Percentiles rank a stretch among this genome's conserved stretches.
Conservation (phyloP, 2,888 invertebrate genomes). For the Noctua janthina region DNA sequence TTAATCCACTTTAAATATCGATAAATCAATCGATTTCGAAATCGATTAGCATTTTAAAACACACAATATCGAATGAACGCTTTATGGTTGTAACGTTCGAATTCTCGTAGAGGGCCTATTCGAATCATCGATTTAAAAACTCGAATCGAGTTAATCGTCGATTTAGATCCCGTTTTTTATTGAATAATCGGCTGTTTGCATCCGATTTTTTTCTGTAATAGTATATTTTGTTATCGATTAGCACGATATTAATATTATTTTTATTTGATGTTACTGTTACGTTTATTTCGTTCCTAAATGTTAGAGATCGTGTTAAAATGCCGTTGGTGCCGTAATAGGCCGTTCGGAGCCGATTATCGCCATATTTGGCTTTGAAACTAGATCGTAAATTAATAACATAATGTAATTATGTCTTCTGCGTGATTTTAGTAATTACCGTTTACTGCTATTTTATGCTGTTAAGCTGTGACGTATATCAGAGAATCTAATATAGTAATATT, state of each 20-base stretch:
- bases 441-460: conserved; percentile 26
- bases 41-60: conserved; percentile 62
- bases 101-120: conserved; percentile 45
- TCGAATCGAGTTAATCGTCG: conserved; percentile 53
- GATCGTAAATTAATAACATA: conserved; percentile 35
- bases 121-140: conserved; percentile 47
- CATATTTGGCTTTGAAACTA: conserved; percentile 27
- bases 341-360: conserved; percentile 26
- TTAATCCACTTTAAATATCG: conserved; percentile 51
- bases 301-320: conserved; percentile 42
- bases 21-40: conserved; percentile 61
- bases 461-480: conserved; percentile 10
- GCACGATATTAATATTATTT: conserved; percentile 57
- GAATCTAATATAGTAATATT: conserved; percentile 3
- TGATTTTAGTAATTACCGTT: conserved; percentile 36
- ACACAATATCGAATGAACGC: conserved; percentile 52
- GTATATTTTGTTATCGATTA: conserved; percentile 57
- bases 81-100: conserved; percentile 51
- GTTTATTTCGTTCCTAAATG: conserved; percentile 34
- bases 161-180: conserved; percentile 61
- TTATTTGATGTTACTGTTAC: conserved; percentile 54
- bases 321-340: conserved; percentile 41
- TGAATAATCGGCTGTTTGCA: conserved; percentile 53
- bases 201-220: conserved; percentile 39
- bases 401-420: conserved; percentile 37